Base-by-base conservation (phyloP, 2,888 invertebrate genomes). In the Parnassius orleans region DNA sequence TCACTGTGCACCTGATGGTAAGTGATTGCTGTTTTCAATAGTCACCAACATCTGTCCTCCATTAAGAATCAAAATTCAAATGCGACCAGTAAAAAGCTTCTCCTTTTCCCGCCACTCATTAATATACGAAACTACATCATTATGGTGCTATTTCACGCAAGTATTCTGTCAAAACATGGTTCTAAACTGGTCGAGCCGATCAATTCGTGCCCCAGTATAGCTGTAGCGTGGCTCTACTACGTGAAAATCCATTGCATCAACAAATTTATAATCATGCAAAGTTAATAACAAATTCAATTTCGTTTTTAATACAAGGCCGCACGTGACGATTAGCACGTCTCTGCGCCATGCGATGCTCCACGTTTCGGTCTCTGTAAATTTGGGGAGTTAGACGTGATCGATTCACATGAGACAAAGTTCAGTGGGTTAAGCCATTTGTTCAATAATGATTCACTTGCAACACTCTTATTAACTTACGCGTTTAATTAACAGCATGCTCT, bases 251-350 rank as follows among this genome's bases (percentile, higher is more conserved):
- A 14, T 48, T 14, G 14, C 48, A 48, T 48, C 48, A 14, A 14
- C 48, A 9, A 48, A 48, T n/a, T 15, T 11, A 11, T 10, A 51
- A 51, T 51, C 10, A 12, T 41, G 41, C 2, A 57, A 60, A 53
- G 47, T 42, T 60, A 48, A 19, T 33, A 53, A 60, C 55, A 54
- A n/a, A 50, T 44, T 33, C 48, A 48, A 50, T 43, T 50, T 55
- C 12, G 24, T n/a, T 53, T 51, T 1, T 14, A 41, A 42, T 5
- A 43, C 54, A 60, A 44, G 50, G 60, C 50, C 50, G 10, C 44
- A 55, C 59, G 59, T 59, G 59, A 59, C 59, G 47, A 14, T 33
- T 33, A 15, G 53, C 59, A 59, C 59, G 59, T 11, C 59, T n/a
- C 41, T 11, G 53, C 51, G 10, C n/a, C 41, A 48, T 47, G 10